Base-by-base conservation (phyloP, 2,888 invertebrate species). In the Allacma fusca region DNA sequence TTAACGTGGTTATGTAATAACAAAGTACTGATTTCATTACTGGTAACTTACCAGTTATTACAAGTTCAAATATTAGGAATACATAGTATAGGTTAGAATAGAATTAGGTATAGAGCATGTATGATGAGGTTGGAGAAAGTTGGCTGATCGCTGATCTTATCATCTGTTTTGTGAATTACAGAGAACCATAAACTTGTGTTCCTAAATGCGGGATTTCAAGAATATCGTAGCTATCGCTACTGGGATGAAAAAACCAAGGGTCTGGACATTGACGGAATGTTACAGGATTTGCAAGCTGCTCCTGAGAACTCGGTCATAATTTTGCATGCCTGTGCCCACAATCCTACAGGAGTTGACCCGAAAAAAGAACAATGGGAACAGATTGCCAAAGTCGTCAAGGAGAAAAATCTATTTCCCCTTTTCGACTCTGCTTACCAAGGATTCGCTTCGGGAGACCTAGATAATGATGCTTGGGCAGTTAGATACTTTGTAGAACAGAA, bases 271-370 rank as follows among this genome's bases (percentile, higher is more conserved):
- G 91, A 92, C 50, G 95, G 91, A 75, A 87, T 91, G 86, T 84
- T 95, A 19, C 92, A 92, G 82, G 97, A 97, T 88, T 88, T 97
- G 78, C 88, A 88, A 80, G 88, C 88, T 77, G 96, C 96, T 13
- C 94, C 95, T 0, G 91, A 92, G 85, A 92, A 93, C 85, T 89
- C 96, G 0, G 95, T 96, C 0, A 91, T 99, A 68, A 91, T 99
- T 82, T 89, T 99, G 62, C 98, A 99, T 87, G 93, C 95, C 0
- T 97, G 97, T 87, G 98, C 98, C 1, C 99, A 99, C 87, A 99
- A 99, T 89, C 99, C 99, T 12, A 99, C 99, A 9, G 99, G 99
- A 69, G 93, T 94, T 84, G 98, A 99, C 87, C 97, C 97, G 67
- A 94, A 95, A 0, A 89, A 91, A 68, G 96, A 97, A 7, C 95